Conservation (phyloP, 2,888 invertebrate genomes). For the Phasia obesa region DNA sequence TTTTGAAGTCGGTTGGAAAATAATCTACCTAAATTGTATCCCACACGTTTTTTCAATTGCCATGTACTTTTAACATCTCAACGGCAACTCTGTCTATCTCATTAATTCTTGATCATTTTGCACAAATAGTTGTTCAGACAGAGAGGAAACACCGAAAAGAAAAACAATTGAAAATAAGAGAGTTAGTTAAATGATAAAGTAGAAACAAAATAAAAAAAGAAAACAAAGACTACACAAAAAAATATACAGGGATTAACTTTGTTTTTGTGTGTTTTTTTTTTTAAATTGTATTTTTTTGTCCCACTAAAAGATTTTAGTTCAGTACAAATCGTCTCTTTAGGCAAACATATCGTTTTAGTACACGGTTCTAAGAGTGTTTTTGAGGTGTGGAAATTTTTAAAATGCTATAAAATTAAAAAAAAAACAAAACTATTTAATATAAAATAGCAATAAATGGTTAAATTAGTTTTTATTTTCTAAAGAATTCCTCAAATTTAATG, state of each 20-base stretch:
- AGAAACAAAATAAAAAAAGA: constrained; percentile 41
- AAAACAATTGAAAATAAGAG: constrained; percentile 27
- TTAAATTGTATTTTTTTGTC: constrained; percentile 47
- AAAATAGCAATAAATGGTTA: constrained; percentile 32
- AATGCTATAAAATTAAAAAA: constrained; percentile 34
- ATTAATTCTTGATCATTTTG: constrained; percentile 35
- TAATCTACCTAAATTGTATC: neutral
- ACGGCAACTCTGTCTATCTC: constrained; percentile 33
- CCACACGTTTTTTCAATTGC: neutral
- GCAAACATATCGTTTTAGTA: constrained; percentile 61
- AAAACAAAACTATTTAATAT: constrained; percentile 26
- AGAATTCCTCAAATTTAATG: neutral
- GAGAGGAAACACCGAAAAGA: neutral
- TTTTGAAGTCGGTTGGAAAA: too few relatives aligned
- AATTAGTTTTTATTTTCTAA: constrained; percentile 11
- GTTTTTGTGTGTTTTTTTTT: constrained; percentile 27
- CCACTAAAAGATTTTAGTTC: constrained; percentile 61
- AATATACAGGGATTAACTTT: constrained; percentile 50
- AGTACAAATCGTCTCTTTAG: constrained; percentile 67
- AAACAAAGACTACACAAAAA: constrained; percentile 36
- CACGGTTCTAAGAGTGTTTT: constrained; percentile 49
- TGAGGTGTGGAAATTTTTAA: constrained; percentile 64
- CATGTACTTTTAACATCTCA: neutral
- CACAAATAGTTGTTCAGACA: neutral
- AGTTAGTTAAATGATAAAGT: constrained; percentile 34